Evolutionary conservation across 1,140 invertebrate genomes (phyloP).

Genomic region (Zaprionus lachaisei): DNA sequence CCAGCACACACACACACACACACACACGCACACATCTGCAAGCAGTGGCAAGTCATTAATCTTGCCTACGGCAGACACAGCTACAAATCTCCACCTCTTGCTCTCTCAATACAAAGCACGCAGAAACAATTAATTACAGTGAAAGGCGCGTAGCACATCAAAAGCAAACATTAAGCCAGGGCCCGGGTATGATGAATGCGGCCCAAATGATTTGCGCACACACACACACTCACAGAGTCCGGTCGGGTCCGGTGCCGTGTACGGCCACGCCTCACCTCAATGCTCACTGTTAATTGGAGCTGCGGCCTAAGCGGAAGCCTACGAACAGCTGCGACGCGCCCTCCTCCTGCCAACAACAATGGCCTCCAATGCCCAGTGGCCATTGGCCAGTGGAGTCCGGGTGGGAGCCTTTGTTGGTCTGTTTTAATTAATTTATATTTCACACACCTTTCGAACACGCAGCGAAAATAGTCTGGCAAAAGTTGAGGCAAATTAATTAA

Average conservation of each 20-base stretch:
- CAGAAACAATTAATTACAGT: slow-evolving; percentile 77
- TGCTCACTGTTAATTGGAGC: slow-evolving; percentile 64
- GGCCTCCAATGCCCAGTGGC: slow-evolving; percentile 12
- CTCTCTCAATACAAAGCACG: slow-evolving; percentile 48
- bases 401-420: slow-evolving; percentile 56
- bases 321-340: slow-evolving; percentile 50
- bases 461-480: slow-evolving; percentile 44
- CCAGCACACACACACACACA: background rate
- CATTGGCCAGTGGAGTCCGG: background rate
- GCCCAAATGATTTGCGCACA: slow-evolving; percentile 73
- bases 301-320: slow-evolving; percentile 39
- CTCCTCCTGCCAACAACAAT: slow-evolving; percentile 39
- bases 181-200: slow-evolving; percentile 72
- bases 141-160: slow-evolving; percentile 73
- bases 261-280: background rate
- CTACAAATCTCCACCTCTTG: slow-evolving; percentile 53
- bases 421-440: slow-evolving; percentile 79
- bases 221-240: background rate
- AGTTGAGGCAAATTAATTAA: slow-evolving; percentile 48
- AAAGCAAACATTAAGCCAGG: slow-evolving; percentile 73
- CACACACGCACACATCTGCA: slow-evolving; percentile 20
- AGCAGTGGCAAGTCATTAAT: slow-evolving; percentile 59
- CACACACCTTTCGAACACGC: slow-evolving; percentile 63
- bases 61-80: slow-evolving; percentile 48
- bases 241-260: background rate